Conservation (phyloP, 2,113 vertebrate genomes). For the Abramis brama region DNA sequence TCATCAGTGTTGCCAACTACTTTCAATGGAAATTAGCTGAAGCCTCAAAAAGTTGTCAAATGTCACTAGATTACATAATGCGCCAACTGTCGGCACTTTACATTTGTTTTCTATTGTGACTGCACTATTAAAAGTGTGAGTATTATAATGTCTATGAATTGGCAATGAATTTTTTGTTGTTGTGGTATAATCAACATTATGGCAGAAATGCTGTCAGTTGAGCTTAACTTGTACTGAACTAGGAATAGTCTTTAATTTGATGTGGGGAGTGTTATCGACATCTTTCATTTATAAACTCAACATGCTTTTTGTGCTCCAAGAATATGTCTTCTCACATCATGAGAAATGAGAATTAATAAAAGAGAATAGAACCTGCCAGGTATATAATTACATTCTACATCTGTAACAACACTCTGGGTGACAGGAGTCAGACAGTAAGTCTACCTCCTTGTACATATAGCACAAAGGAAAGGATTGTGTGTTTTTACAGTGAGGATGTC, state of each 20-base stretch:
- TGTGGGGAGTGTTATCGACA: background rate
- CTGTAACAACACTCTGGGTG: slow-evolving; percentile 26
- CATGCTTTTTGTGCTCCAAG: background rate
- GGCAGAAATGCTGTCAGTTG: background rate
- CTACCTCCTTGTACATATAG: slow-evolving; percentile 33
- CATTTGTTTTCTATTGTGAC: too few species aligned
- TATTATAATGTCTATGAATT: background rate
- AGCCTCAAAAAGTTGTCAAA: too few species aligned
- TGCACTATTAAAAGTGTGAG: too few species aligned
- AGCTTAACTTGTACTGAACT: background rate
- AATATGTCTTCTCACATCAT: slow-evolving; percentile 9
- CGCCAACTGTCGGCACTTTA: too few species aligned
- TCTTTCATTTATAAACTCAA: background rate
- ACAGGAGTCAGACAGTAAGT: slow-evolving; percentile 16
- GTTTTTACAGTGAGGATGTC: slow-evolving; percentile 42
- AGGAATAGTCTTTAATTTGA: background rate
- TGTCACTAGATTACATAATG: too few species aligned
- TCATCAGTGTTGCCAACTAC: too few species aligned
- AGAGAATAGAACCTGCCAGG: slow-evolving; percentile 21
- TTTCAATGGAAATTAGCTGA: too few species aligned
- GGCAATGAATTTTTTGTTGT: background rate
- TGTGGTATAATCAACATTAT: background rate
- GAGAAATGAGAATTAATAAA: slow-evolving; percentile 15
- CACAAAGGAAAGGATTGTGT: slow-evolving; percentile 25
- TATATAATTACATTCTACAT: slow-evolving; percentile 32